phyloP scores from a whole-genome alignment of 2,888 invertebrate species.

The Drosophila fungiperda region DNA sequence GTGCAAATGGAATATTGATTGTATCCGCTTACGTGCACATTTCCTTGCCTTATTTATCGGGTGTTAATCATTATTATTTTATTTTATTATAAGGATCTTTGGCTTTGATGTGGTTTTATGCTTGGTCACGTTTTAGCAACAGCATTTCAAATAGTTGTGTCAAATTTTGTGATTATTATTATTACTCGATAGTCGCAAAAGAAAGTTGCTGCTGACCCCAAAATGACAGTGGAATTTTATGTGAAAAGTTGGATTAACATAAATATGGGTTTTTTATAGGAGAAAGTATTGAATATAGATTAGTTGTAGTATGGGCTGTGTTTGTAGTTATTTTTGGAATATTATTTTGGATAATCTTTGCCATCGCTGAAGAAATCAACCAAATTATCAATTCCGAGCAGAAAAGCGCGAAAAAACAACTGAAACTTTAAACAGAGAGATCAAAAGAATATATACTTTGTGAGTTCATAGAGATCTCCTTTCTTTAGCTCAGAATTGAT shows the following conservation, averaged over 20 bases:
- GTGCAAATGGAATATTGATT: conserved; percentile 78
- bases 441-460: too few species aligned
- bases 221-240: neutral
- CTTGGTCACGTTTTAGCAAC: conserved; percentile 53
- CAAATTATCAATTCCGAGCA: too few species aligned
- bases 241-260: neutral
- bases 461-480: too few species aligned
- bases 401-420: too few species aligned
- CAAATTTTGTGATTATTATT: neutral
- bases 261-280: neutral
- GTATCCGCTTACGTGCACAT: conserved; percentile 78
- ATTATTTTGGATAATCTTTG: neutral
- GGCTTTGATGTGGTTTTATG: conserved; percentile 17
- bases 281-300: neutral
- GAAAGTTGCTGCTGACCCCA: neutral
- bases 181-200: neutral
- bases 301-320: neutral
- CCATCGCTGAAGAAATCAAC: neutral
- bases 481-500: too few species aligned
- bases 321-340: neutral
- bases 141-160: conserved; percentile 25
- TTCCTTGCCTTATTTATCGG: conserved; percentile 38
- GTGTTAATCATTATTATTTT: conserved; percentile 56
- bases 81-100: conserved; percentile 12
- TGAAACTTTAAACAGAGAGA: too few species aligned